These are phyloP conservation scores for Ophioderma brevispina DNA, from an alignment of 35 echinoderm and acorn worm species.

Conservation along the genomic window DNA sequence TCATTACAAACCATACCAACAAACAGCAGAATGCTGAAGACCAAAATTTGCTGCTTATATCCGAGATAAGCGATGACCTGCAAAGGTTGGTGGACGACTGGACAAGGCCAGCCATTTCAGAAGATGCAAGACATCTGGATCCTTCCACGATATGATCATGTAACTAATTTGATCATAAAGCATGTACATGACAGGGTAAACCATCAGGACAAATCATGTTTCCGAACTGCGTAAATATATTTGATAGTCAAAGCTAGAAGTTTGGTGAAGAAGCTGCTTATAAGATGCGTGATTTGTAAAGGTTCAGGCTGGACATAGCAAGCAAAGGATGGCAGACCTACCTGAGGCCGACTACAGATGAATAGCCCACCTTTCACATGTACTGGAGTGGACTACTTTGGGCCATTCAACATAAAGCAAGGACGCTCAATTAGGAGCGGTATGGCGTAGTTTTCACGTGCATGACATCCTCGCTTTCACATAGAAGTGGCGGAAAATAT, in stretches of 20 bases:
- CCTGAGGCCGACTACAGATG: slow-evolving; percentile 9
- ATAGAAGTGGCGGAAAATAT: slow-evolving; percentile 36
- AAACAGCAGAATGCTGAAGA: background rate
- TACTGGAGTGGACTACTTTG: slow-evolving; percentile 48
- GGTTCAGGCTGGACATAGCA: background rate
- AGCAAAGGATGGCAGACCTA: slow-evolving; percentile 42
- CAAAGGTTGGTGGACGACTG: slow-evolving; percentile 41
- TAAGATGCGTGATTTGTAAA: slow-evolving; percentile 24
- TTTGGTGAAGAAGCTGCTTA: background rate
- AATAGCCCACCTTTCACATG: slow-evolving; percentile 30
- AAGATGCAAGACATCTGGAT: slow-evolving; percentile 34
- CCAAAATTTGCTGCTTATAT: background rate
- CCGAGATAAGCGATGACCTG: slow-evolving; percentile 18
- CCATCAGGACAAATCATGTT: slow-evolving; percentile 39
- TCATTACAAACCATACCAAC: background rate
- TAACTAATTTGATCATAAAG: slow-evolving; percentile 23
- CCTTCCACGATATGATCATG: slow-evolving; percentile 2
- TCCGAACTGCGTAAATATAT: slow-evolving; percentile 33
- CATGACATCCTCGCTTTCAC: slow-evolving; percentile 12
- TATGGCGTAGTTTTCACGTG: slow-evolving; percentile 39
- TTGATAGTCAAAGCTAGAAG: slow-evolving; percentile 20
- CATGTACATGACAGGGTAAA: slow-evolving; percentile 5
- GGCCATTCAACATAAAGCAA: slow-evolving; percentile 25
- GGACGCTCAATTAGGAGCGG: slow-evolving; percentile 6
- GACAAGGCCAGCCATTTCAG: slow-evolving; percentile 32